Evolutionary conservation across 2,888 invertebrate genomes (phyloP).

Genomic region (Microplitis manilae): DNA sequence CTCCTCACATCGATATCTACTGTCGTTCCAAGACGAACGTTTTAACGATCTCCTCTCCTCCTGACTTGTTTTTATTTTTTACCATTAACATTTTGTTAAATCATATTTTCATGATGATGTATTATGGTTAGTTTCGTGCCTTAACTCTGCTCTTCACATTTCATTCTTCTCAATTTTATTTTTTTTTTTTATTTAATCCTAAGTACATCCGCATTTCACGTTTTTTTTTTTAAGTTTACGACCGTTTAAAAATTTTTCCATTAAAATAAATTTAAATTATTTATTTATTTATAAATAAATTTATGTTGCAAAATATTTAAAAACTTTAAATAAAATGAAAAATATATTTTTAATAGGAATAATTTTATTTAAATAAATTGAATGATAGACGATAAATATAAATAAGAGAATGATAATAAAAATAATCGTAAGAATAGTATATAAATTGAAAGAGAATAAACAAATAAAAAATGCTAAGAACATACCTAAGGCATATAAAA

Average conservation of each 20-base stretch:
- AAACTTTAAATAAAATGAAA: too few species aligned
- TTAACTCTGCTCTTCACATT: slow-evolving; percentile 45
- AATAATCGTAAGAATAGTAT: background rate
- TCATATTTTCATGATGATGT: slow-evolving; percentile 5
- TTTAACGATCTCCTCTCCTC: slow-evolving; percentile 31
- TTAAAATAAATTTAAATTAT: too few species aligned
- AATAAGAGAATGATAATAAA: background rate
- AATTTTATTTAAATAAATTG: background rate
- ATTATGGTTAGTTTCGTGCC: slow-evolving; percentile 43
- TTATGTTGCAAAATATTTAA: too few species aligned
- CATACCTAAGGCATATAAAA: background rate
- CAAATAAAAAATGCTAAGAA: background rate
- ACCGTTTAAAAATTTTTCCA: slow-evolving; percentile 19
- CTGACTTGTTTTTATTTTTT: slow-evolving; percentile 38
- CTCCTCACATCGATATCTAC: slow-evolving; percentile 39
- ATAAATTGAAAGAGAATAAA: background rate
- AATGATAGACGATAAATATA: background rate
- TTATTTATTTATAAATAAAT: too few species aligned
- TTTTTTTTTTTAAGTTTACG: slow-evolving; percentile 27
- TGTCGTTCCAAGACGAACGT: slow-evolving; percentile 14
- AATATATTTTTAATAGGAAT: background rate
- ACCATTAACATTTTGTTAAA: slow-evolving; percentile 38
- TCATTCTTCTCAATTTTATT: slow-evolving; percentile 37
- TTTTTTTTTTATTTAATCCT: background rate
- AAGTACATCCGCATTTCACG: too few species aligned